Conservation (phyloP, 2,113 vertebrate species). For the Lophura nycthemera region DNA sequence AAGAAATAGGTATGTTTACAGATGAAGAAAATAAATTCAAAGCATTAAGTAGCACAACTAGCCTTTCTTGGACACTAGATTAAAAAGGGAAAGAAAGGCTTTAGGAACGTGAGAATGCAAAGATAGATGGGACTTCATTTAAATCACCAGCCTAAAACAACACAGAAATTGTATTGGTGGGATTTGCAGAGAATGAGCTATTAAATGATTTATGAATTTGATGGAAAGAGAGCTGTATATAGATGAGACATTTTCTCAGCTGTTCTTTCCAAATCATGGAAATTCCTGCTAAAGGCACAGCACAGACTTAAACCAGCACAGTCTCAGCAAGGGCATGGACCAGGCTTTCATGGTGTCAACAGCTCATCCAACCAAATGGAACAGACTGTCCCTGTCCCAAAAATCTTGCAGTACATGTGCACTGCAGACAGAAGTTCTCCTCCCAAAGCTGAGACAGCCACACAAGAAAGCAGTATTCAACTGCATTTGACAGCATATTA, state of each 20-base stretch:
- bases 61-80: neutral
- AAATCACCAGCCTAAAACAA: slow-evolving; percentile 31
- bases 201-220: neutral
- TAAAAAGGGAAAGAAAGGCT: slow-evolving; percentile 35
- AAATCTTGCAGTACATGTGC: neutral
- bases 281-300: neutral
- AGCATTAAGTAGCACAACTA: neutral
- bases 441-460: neutral
- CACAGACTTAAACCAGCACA: neutral
- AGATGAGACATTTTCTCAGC: neutral
- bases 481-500: slow-evolving; percentile 5
- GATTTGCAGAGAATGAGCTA: neutral
- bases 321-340: fast-evolving
- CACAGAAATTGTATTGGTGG: neutral
- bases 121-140: neutral
- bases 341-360: neutral
- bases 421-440: neutral
- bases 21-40: neutral
- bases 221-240: neutral
- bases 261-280: neutral
- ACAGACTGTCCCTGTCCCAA: neutral
- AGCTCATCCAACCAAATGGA: neutral
- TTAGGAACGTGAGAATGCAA: neutral
- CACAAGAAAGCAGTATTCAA: neutral
- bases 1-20: neutral